Conservation (phyloP, 2,888 invertebrate genomes). For the Phyllotreta striolata region DNA sequence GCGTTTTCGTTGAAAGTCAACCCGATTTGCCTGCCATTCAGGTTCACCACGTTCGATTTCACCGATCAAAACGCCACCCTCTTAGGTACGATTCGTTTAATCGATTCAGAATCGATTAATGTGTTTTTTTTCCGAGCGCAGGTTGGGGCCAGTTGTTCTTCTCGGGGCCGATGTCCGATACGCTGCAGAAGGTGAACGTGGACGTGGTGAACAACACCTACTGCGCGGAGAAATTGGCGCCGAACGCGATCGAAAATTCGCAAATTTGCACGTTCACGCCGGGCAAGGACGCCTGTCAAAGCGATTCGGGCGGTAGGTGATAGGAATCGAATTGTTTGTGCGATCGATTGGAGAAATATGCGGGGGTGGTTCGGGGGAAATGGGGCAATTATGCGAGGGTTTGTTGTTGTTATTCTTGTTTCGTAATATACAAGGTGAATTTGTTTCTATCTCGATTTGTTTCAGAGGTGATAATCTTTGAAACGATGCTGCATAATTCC, state of each 20-base stretch:
- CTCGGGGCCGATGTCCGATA: slow-evolving; percentile 64
- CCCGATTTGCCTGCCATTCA: slow-evolving; percentile 73
- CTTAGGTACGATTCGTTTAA: slow-evolving; percentile 58
- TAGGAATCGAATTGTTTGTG: not conserved
- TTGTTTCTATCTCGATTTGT: no score
- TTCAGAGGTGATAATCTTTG: no score
- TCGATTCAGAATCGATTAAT: not conserved
- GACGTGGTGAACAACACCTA: slow-evolving; percentile 61
- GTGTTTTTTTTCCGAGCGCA: slow-evolving; percentile 48
- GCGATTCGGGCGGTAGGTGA: slow-evolving; percentile 49
- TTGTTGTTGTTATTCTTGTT: no score
- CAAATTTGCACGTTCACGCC: slow-evolving; percentile 49
- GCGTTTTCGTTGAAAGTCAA: slow-evolving; percentile 65
- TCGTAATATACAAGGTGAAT: no score
- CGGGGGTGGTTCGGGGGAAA: no score
- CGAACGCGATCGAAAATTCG: slow-evolving; percentile 48
- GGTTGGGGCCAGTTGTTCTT: slow-evolving; percentile 69
- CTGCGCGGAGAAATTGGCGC: slow-evolving; percentile 56
- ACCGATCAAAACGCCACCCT: slow-evolving; percentile 60
- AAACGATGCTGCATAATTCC: no score
- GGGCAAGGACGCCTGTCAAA: slow-evolving; percentile 51
- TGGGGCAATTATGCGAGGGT: no score
- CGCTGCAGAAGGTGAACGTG: slow-evolving; percentile 65
- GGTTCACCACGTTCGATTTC: slow-evolving; percentile 57
- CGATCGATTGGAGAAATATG: not conserved